These are phyloP conservation scores for Drosophila ercepeae DNA, from an alignment of 1,140 invertebrate genomes.

Conservation along the genomic window DNA sequence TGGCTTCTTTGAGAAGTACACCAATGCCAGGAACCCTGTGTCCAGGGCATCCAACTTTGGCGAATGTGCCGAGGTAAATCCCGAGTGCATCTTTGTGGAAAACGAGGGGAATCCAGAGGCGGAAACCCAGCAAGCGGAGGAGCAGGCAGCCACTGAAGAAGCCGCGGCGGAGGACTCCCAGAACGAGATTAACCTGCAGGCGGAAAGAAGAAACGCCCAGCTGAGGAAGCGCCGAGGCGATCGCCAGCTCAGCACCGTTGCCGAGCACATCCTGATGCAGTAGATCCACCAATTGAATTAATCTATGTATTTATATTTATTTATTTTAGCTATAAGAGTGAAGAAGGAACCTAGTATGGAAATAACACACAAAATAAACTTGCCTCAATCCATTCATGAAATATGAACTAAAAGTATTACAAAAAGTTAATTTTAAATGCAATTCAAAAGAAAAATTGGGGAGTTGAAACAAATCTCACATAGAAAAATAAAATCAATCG, in stretches of 20 bases:
- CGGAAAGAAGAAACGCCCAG: conserved; percentile 58
- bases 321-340: conserved; percentile 80
- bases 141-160: conserved; percentile 20
- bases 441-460: conserved; percentile 8
- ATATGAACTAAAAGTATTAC: conserved; percentile 24
- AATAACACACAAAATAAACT: conserved; percentile 68
- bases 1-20: conserved; percentile 79
- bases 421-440: conserved; percentile 30
- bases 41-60: conserved; percentile 60
- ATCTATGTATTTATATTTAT: conserved; percentile 73
- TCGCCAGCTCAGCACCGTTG: conserved; percentile 59
- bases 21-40: conserved; percentile 61
- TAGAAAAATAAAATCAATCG: conserved; percentile 16
- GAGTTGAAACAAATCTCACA: conserved; percentile 36
- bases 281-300: conserved; percentile 45
- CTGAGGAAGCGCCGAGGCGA: conserved; percentile 52
- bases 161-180: conserved; percentile 32
- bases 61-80: conserved; percentile 70
- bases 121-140: conserved; percentile 1
- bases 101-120: conserved; percentile 22
- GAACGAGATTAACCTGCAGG: conserved; percentile 65
- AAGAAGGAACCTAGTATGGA: conserved; percentile 50
- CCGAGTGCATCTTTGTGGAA: conserved; percentile 77
- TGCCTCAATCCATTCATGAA: conserved; percentile 64
- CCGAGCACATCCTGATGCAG: conserved; percentile 66